phyloP scores from a whole-genome alignment of 2,113 vertebrate genomes.

The Pedetes capensis region DNA sequence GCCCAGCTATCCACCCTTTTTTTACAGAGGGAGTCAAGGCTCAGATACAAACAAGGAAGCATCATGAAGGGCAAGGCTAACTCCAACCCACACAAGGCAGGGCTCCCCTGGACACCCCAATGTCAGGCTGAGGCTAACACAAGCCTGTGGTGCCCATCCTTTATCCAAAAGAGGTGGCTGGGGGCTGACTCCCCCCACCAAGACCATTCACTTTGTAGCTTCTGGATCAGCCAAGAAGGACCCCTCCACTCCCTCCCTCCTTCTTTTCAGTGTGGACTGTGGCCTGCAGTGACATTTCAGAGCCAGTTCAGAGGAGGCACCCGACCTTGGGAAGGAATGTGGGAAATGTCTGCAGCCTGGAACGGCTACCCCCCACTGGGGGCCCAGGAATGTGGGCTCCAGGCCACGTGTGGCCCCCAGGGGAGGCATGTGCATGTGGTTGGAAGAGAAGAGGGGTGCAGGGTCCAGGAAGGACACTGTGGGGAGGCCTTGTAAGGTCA shows the following conservation, averaged over 20 bases:
- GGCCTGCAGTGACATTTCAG: conserved; percentile 39
- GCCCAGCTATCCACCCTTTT: background rate
- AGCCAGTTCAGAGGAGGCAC: conserved; percentile 32
- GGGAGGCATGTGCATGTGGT: background rate
- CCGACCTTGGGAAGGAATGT: conserved; percentile 77
- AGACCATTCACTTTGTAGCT: background rate
- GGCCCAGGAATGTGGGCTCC: conserved; percentile 65
- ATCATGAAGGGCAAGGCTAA: background rate
- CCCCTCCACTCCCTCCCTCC: background rate
- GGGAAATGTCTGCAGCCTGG: conserved; percentile 49
- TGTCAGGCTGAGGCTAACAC: background rate
- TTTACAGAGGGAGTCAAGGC: background rate
- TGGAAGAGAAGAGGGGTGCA: background rate
- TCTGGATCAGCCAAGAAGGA: background rate
- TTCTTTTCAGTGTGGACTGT: background rate
- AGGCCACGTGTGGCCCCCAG: background rate
- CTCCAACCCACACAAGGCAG: background rate
- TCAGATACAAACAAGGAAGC: background rate
- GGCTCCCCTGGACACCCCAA: background rate
- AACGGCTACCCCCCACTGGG: conserved; percentile 50
- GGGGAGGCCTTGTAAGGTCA: background rate
- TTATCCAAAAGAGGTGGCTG: background rate
- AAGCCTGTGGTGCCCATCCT: fast-evolving
- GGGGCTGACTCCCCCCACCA: background rate
- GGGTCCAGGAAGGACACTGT: background rate